Conservation (phyloP, 2,888 invertebrate species). For the Euplagia quadripunctaria region DNA sequence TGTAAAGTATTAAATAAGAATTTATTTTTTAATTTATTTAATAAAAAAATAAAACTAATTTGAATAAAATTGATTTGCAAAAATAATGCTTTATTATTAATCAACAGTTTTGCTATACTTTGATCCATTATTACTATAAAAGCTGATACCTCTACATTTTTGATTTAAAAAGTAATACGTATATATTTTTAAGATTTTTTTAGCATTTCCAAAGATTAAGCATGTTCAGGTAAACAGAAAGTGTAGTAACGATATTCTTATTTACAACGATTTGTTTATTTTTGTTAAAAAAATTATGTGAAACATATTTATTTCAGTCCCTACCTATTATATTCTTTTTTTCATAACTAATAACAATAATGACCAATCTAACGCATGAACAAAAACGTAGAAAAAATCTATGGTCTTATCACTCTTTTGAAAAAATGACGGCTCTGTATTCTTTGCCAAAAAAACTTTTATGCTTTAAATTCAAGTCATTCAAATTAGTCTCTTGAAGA, state of each 20-base stretch:
- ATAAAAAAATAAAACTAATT: not conserved
- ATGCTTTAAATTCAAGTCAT: too few relatives aligned
- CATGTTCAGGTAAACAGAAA: constrained; percentile 20
- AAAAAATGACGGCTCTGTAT: not conserved
- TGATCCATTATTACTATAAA: constrained; percentile 61
- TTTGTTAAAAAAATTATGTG: not conserved
- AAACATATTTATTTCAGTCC: too few relatives aligned
- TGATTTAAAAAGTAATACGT: constrained; percentile 42
- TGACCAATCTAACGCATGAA: not conserved
- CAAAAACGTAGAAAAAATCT: not conserved
- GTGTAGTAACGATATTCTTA: not conserved
- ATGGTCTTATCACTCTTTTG: not conserved
- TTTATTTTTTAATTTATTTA: not conserved
- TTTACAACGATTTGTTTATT: not conserved
- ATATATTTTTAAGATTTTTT: constrained; percentile 18
- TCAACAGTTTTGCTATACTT: constrained; percentile 40
- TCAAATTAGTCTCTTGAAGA: too few relatives aligned
- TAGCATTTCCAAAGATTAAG: constrained; percentile 11
- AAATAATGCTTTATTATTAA: not conserved
- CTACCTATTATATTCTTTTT: too few relatives aligned
- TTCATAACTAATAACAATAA: not conserved
- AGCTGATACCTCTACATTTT: constrained; percentile 68
- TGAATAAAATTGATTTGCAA: not conserved
- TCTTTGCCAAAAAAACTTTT: too few relatives aligned
- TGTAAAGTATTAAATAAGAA: not conserved